These are phyloP conservation scores for Patiria pectinifera DNA, from an alignment of 53 echinoderm and acorn worm genomes.

Conservation along the genomic window DNA sequence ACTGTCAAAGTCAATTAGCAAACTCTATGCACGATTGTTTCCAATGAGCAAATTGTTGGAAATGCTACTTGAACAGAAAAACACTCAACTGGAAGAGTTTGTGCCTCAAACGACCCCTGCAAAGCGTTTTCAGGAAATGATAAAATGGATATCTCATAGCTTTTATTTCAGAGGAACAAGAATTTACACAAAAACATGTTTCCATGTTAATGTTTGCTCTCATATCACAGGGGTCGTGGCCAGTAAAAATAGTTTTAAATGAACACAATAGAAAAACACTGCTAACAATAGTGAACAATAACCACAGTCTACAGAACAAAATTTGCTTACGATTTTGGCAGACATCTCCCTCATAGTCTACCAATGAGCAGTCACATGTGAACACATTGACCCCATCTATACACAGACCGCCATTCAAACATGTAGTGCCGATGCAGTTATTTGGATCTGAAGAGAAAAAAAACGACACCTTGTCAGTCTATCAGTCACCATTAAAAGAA, in stretches of 20 bases:
- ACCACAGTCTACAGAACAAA: neutral
- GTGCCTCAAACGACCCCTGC: no score
- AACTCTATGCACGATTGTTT: no score
- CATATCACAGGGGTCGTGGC: no score
- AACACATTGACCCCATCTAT: neutral
- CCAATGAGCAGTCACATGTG: slow-evolving; percentile 7
- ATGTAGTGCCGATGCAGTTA: slow-evolving; percentile 8
- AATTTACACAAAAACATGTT: no score
- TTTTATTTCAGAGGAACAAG: no score
- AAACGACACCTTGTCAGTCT: neutral
- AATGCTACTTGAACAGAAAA: no score
- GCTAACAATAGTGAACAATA: neutral
- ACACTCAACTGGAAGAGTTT: no score
- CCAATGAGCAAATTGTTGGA: no score
- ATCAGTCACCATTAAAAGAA: neutral
- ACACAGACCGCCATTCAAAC: slow-evolving; percentile 28
- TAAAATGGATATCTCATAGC: no score
- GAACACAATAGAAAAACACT: neutral
- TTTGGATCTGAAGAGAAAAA: neutral
- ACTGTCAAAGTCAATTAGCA: no score
- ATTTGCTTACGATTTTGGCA: slow-evolving; percentile 13
- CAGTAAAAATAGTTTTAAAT: neutral
- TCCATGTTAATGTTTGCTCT: no score
- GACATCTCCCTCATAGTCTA: slow-evolving; percentile 7
- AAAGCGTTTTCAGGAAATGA: no score